Evolutionary conservation across 2,797 vertebrate genomes (phyloP).

Genomic region (Mormyrus hasselquistii): DNA sequence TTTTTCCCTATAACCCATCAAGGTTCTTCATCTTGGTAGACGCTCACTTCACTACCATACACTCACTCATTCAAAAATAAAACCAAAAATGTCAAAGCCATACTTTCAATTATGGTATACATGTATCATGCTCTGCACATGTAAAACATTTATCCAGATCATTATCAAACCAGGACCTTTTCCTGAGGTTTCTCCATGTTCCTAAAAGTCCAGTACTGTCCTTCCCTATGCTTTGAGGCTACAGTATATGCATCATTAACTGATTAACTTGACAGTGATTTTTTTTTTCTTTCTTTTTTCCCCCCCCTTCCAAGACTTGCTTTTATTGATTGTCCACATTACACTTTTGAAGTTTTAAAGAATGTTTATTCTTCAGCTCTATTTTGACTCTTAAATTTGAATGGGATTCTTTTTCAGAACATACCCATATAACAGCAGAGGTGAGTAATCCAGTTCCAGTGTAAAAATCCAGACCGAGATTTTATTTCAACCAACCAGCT

Average conservation of each 20-base stretch:
- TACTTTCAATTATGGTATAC: neutral
- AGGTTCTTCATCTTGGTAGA: neutral
- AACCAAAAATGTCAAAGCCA: too few species aligned
- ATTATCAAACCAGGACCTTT: neutral
- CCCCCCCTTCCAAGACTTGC: neutral
- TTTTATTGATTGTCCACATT: neutral
- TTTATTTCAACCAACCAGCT: neutral
- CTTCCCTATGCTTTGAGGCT: neutral
- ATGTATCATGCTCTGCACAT: neutral
- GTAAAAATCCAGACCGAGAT: too few species aligned
- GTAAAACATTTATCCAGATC: neutral
- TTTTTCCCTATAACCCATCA: neutral
- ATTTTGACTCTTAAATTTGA: neutral
- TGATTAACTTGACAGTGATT: neutral
- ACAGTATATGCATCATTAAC: neutral
- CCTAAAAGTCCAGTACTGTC: neutral
- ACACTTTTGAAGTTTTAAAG: neutral
- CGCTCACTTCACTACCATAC: neutral
- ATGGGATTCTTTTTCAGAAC: neutral
- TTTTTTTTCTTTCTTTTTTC: too few species aligned
- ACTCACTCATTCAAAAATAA: too few species aligned
- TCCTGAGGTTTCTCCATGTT: neutral
- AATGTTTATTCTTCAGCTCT: neutral
- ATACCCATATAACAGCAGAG: neutral
- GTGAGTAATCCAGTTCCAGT: neutral